Evolutionary conservation across 2,113 vertebrate genomes (phyloP).

Genomic region (Corapipo altera): DNA sequence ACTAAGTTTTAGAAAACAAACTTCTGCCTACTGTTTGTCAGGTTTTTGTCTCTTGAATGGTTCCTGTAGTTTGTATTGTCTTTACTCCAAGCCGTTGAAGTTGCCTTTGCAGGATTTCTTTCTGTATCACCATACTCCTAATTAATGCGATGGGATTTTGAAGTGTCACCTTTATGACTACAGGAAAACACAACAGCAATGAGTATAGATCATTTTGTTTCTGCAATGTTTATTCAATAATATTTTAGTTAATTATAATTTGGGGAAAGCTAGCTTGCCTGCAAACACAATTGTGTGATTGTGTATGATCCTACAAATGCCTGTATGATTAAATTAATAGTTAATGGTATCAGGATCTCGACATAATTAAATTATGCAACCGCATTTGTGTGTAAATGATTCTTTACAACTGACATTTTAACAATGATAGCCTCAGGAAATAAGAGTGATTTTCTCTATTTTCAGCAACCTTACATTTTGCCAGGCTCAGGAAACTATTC

Average conservation of each 20-base stretch:
- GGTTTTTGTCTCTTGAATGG: neutral
- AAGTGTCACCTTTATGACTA: neutral
- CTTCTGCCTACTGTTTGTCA: neutral
- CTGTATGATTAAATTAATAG: slow-evolving; percentile 25
- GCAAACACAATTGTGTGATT: neutral
- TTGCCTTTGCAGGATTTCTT: neutral
- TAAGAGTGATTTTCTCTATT: neutral
- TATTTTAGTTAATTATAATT: neutral
- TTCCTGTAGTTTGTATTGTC: neutral
- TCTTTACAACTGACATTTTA: neutral
- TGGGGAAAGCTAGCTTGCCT: neutral
- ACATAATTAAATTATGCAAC: neutral
- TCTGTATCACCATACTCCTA: neutral
- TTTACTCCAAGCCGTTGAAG: neutral
- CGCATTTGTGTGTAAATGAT: neutral
- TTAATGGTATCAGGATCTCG: neutral
- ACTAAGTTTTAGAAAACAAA: neutral
- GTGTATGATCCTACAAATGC: neutral
- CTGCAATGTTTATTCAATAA: neutral
- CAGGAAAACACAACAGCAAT: neutral
- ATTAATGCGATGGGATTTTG: neutral
- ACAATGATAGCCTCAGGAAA: neutral
- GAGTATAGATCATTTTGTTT: neutral
- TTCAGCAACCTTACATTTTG: neutral
- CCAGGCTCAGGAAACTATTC: neutral